These are phyloP conservation scores for Pygocentrus nattereri DNA, from an alignment of 2,797 vertebrate genomes.

Conservation along the genomic window DNA sequence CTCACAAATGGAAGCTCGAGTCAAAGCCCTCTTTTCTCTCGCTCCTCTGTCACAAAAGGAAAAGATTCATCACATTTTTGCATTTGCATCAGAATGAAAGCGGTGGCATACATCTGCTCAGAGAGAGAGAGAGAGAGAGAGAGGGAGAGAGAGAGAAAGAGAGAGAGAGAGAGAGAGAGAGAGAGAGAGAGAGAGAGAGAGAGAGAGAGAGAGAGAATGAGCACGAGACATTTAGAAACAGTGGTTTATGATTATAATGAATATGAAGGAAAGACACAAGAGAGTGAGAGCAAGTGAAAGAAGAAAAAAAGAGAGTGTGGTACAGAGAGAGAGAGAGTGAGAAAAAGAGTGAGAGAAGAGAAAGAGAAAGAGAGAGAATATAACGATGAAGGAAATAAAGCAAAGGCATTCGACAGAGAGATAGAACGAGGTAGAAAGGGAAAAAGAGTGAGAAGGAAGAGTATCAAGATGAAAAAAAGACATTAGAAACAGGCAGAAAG, in stretches of 20 bases:
- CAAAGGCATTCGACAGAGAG: neutral
- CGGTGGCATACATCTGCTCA: conserved; percentile 80
- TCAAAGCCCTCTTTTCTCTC: conserved; percentile 54
- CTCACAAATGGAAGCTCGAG: conserved; percentile 44
- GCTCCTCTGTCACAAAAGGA: conserved; percentile 72
- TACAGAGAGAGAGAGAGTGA: conserved; percentile 29
- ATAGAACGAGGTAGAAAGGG: neutral
- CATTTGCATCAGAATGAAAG: conserved; percentile 87
- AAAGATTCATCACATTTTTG: conserved; percentile 85
- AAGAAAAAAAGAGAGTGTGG: conserved; percentile 60
- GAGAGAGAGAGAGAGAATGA: conserved; percentile 30
- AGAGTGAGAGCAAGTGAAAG: conserved; percentile 52
- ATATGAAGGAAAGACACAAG: neutral
- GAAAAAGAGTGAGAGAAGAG: conserved; percentile 13
- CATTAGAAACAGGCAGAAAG: neutral
- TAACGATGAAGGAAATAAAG: neutral
- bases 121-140: conserved; percentile 58
- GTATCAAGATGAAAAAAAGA: neutral
- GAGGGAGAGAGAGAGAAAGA: conserved; percentile 56
- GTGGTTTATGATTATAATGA: too few relatives aligned
- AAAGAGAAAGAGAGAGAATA: conserved; percentile 52
- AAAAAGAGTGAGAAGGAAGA: neutral
- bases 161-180: conserved; percentile 49
- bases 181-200: neutral
- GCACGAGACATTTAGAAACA: too few relatives aligned